Percentiles rank a stretch among this genome's conserved stretches.
phyloP scores from a whole-genome alignment of 2,113 vertebrate species.

The Cranoglanis bouderius region DNA sequence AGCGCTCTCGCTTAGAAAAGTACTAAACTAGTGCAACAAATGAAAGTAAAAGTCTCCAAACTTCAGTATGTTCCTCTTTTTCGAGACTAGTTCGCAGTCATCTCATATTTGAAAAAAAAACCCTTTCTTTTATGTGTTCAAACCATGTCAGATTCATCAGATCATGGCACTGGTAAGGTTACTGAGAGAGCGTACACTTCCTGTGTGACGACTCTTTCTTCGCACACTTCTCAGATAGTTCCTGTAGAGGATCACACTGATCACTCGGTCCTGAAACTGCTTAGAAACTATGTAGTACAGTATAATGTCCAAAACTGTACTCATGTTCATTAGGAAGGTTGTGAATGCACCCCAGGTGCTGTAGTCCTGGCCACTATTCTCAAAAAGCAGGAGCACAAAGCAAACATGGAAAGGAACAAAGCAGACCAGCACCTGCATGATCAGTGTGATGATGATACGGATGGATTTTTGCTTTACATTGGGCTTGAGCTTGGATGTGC shows the following conservation, averaged over 20 bases:
- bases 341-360: conserved; percentile 86
- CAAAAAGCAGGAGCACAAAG: conserved; percentile 80
- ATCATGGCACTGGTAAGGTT: conserved; percentile 90
- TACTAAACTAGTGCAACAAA: neutral
- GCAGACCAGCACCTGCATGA: conserved; percentile 87
- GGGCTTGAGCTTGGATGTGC: conserved; percentile 90
- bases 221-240: conserved; percentile 92
- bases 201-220: conserved; percentile 86
- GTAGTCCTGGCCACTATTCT: conserved; percentile 60
- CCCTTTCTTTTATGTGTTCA: neutral
- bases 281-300: conserved; percentile 97
- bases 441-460: conserved; percentile 88
- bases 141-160: conserved; percentile 61
- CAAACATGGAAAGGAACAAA: conserved; percentile 93
- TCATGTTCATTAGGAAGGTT: conserved; percentile 94
- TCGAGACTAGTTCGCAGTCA: neutral
- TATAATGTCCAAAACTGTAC: conserved; percentile 91
- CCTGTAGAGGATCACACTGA: conserved; percentile 93
- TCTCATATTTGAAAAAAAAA: neutral
- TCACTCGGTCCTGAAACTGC: conserved; percentile 95
- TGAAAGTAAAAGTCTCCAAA: neutral
- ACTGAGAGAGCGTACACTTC: conserved; percentile 86
- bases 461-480: conserved; percentile 95
- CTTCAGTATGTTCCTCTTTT: conserved; percentile 20
- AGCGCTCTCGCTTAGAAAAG: neutral